Evolutionary conservation across 2,888 invertebrate species (phyloP).

Genomic region (Tachina fera): DNA sequence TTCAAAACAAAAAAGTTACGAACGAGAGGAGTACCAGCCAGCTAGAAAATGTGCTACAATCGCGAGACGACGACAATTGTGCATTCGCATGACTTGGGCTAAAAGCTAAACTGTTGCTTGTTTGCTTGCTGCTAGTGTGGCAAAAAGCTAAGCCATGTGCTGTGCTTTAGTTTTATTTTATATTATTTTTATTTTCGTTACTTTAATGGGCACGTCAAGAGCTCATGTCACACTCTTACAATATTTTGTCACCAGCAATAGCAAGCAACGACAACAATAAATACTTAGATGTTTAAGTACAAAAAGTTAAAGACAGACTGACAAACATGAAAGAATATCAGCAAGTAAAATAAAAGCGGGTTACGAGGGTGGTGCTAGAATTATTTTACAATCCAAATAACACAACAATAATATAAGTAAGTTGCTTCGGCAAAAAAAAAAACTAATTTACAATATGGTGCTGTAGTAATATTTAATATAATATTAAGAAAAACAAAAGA

Average conservation of each 20-base stretch:
- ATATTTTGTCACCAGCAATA: constrained; percentile 69
- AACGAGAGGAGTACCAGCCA: constrained; percentile 19
- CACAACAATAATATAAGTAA: background rate
- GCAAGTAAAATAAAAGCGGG: background rate
- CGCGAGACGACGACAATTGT: constrained; percentile 33
- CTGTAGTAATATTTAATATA: no score
- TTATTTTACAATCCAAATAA: no score
- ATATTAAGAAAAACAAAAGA: no score
- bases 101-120: constrained; percentile 20
- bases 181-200: constrained; percentile 1
- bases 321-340: constrained; percentile 16
- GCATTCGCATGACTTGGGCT: background rate
- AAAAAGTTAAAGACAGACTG: background rate
- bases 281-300: background rate
- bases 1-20: constrained; percentile 25
- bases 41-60: constrained; percentile 24
- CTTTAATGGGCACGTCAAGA: constrained; percentile 71
- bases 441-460: no score
- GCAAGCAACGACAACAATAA: constrained; percentile 22
- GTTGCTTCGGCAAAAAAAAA: background rate
- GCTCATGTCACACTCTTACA: constrained; percentile 71
- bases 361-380: background rate
- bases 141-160: constrained; percentile 29
- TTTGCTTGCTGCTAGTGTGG: constrained; percentile 10
- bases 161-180: constrained; percentile 10